Evolutionary conservation across 1,140 invertebrate species (phyloP).

Genomic region (Drosophila tani): DNA sequence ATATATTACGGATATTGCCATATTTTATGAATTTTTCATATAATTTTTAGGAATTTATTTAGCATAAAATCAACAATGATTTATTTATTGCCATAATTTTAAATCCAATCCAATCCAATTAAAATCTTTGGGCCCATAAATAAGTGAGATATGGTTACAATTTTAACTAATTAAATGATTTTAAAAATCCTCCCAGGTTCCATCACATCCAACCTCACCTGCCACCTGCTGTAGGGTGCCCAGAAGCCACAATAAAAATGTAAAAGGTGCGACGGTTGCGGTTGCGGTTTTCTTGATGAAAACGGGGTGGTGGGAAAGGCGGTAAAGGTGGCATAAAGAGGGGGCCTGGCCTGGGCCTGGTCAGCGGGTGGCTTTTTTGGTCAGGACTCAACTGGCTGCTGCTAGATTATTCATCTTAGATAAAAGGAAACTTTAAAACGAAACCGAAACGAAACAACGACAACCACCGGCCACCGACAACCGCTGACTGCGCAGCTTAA

Average conservation of each 20-base stretch:
- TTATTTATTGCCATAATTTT: no score
- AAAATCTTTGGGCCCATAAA: no score
- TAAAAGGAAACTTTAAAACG: constrained; percentile 60
- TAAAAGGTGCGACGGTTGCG: constrained; percentile 62
- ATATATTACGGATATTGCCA: no score
- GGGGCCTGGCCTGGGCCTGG: background rate
- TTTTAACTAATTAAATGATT: no score
- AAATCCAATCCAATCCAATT: no score
- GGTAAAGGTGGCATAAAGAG: constrained; percentile 12
- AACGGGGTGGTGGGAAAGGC: background rate
- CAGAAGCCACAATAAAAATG: constrained; percentile 66
- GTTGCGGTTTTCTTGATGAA: constrained; percentile 32
- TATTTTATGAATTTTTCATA: no score
- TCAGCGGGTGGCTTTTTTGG: constrained; percentile 3
- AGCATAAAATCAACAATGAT: no score
- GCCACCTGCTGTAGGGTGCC: constrained; percentile 25
- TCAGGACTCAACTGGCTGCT: constrained; percentile 32
- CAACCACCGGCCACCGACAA: constrained; percentile 34
- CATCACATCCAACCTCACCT: background rate
- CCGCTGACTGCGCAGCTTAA: constrained; percentile 68
- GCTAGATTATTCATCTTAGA: constrained; percentile 75
- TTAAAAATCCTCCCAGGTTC: background rate
- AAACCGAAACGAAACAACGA: constrained; percentile 48
- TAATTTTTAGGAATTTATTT: no score
- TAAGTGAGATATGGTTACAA: no score